Conservation (phyloP, 2,113 vertebrate species). For the Lampris incognitus region DNA sequence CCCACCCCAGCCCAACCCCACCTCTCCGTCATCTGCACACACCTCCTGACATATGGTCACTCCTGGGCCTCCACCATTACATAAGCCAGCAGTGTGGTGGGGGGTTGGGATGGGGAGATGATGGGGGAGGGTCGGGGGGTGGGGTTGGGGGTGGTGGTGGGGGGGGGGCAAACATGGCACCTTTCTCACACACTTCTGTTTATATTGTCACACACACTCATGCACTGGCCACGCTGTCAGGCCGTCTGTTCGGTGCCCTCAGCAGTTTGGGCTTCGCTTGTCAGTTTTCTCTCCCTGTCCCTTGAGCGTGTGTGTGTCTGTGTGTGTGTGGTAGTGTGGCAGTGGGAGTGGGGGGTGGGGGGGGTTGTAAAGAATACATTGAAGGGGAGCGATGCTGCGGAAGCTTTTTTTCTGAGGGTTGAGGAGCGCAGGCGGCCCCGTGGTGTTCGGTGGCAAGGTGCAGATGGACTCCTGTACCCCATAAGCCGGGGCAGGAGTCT, state of each 20-base stretch:
- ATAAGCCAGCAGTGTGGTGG: conserved; percentile 68
- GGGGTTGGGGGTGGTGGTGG: conserved; percentile 34
- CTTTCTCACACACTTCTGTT: conserved; percentile 58
- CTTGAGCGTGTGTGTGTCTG: conserved; percentile 15
- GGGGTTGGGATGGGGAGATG: conserved; percentile 23
- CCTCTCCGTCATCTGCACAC: conserved; percentile 64
- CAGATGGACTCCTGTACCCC: conserved; percentile 79
- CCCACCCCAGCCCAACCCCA: no score
- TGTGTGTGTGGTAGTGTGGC: no score
- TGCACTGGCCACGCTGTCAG: conserved; percentile 58
- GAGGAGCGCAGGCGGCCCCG: conserved; percentile 71
- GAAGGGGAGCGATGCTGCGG: conserved; percentile 75
- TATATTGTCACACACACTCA: conserved; percentile 47
- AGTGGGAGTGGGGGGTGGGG: background rate
- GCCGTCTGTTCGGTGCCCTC: conserved; percentile 73
- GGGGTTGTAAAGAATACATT: conserved; percentile 89
- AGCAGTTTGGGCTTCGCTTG: conserved; percentile 70
- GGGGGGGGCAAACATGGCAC: conserved; percentile 55
- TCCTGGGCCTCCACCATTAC: conserved; percentile 72
- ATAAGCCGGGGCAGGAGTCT: conserved; percentile 76
- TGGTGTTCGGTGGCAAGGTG: conserved; percentile 58
- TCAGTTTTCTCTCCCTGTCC: conserved; percentile 63
- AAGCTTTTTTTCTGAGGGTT: conserved; percentile 65
- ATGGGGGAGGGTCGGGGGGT: conserved; percentile 1
- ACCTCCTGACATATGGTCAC: conserved; percentile 81